Conservation (phyloP, 2,888 invertebrate species). For the Cephus spinipes region DNA sequence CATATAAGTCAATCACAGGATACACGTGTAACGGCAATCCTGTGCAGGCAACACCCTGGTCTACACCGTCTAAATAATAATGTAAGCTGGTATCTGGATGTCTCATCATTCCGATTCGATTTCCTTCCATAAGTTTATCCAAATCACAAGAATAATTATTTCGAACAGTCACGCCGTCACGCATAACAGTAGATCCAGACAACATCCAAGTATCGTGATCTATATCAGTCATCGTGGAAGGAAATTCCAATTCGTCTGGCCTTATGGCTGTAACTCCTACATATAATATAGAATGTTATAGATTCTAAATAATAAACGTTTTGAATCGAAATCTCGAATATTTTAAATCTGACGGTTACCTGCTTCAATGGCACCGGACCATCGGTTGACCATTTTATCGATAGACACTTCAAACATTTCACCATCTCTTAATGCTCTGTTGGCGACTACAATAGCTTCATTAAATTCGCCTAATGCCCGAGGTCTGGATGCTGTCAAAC, state of each 20-base stretch:
- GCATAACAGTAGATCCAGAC: slow-evolving; percentile 92
- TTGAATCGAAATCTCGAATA: background rate
- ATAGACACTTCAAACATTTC: slow-evolving; percentile 93
- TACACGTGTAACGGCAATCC: slow-evolving; percentile 85
- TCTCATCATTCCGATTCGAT: slow-evolving; percentile 89
- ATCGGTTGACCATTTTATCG: slow-evolving; percentile 91
- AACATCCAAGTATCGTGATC: slow-evolving; percentile 93
- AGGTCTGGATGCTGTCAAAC: slow-evolving; percentile 86
- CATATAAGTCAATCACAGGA: slow-evolving; percentile 95
- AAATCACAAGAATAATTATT: slow-evolving; percentile 89
- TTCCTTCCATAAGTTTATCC: slow-evolving; percentile 82
- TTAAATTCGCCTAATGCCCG: slow-evolving; percentile 93
- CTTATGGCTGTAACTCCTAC: slow-evolving; percentile 88
- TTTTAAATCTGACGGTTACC: slow-evolving; percentile 66
- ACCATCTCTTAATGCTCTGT: slow-evolving; percentile 86
- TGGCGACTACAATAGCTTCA: slow-evolving; percentile 93
- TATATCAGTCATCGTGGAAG: slow-evolving; percentile 92
- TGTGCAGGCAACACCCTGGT: slow-evolving; percentile 87
- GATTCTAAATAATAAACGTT: background rate
- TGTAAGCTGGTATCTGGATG: slow-evolving; percentile 86
- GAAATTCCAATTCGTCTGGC: slow-evolving; percentile 88
- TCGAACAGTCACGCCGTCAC: slow-evolving; percentile 86
- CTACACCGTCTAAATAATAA: slow-evolving; percentile 87
- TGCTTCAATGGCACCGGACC: slow-evolving; percentile 93
- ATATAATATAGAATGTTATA: slow-evolving; percentile 20